Evolutionary conservation across 2,888 invertebrate genomes (phyloP), one percentile per base, ranked within the genome.

Genomic region (Oeneis ivallda): DNA sequence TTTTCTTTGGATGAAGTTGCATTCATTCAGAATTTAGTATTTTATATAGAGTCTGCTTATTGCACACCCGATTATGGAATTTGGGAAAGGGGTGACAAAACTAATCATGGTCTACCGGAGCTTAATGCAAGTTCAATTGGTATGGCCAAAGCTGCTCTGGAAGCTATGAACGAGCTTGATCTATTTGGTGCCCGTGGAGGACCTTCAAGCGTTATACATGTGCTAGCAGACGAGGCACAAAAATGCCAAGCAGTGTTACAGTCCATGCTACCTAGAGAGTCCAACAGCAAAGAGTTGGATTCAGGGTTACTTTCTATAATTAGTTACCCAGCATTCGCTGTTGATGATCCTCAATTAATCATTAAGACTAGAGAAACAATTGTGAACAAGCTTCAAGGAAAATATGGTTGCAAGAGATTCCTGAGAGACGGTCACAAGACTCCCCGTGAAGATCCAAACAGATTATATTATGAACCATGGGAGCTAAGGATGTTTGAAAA

Each of bases 11-110:
- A 99, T 92, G 99, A 99, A 93, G 99, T 99, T 11, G 96, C 99
- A 0, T 99, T 99, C 82, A 96, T 99, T 77, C 99, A 99, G 86
- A 99, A 99, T 92, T 92, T 99, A 74, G 98, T 99, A 60, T 99
- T 99, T 89, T 99, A 99, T 83, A 99, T 99, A 82, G 99, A 99
- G 88, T 97, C 98, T 57, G 98, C 99, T 0, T 99, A 99, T 87
- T 98, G 99, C 79, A 98, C 97, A 58, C 99, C 99, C 37, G 99
- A 99, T 87, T 99, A 99, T 93, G 99, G 99, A 43, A 96, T 99
- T 71, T 99, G 99, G 99, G 99, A 99, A 86, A 93, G 99, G 79
- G 99, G 99, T 45, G 99, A 99, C 83, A 99, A 99, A 92, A 99
- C 99, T 15, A 99, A 99, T 88, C 99, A 99, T 92, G 99, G 99